Evolutionary conservation across 2,113 vertebrate species (phyloP).

Genomic region (Gobiocypris rarus): DNA sequence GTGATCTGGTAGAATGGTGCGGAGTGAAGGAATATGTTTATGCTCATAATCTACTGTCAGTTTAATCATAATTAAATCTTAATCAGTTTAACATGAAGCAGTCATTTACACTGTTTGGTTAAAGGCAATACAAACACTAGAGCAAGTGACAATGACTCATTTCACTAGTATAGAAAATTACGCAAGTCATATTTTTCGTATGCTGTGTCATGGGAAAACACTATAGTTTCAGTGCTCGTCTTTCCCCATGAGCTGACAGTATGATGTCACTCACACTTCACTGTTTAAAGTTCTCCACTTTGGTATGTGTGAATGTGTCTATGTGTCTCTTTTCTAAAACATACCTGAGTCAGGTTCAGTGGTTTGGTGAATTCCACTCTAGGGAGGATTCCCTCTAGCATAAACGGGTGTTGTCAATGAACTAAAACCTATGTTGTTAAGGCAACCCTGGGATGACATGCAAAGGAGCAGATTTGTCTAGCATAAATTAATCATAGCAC

Average conservation of each 20-base stretch:
- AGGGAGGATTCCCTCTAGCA: slow-evolving; percentile 13
- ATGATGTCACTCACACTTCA: not conserved
- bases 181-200: not conserved
- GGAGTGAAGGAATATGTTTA: not conserved
- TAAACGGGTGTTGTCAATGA: not conserved
- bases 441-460: slow-evolving; percentile 9
- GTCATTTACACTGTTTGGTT: not conserved
- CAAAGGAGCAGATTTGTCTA: slow-evolving; percentile 19
- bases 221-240: not conserved
- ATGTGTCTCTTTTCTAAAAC: not conserved
- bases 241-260: not conserved
- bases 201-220: not conserved
- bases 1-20: not conserved
- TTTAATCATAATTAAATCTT: too few relatives aligned
- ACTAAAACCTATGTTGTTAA: slow-evolving; percentile 6
- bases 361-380: slow-evolving; percentile 14
- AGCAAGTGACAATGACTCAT: not conserved
- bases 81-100: not conserved
- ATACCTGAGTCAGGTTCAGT: not conserved
- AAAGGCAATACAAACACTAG: not conserved
- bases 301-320: not conserved
- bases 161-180: not conserved
- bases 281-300: not conserved
- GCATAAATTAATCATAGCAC: slow-evolving; percentile 1
- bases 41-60: too few relatives aligned